Base-by-base conservation (phyloP, 1,140 invertebrate species). In the Chionoecetes opilio region DNA sequence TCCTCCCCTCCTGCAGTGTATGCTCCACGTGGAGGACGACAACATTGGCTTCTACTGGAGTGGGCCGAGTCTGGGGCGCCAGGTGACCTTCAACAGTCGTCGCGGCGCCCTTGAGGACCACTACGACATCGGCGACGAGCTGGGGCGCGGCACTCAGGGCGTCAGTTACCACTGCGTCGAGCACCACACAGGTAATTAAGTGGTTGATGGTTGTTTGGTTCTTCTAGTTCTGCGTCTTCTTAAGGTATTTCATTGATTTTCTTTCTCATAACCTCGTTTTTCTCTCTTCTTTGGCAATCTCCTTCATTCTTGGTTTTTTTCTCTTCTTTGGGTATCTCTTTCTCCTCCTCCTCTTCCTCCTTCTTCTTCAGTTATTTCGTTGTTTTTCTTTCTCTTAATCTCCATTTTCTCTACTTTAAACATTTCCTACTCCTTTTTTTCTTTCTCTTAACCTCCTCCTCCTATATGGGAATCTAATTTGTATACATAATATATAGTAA, bases 111-210 rank as follows among this genome's bases (percentile, higher is more conserved):
- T 99, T 96, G 98, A 98, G 31, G 99, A 99, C 96, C 98, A 98
- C 96, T 99, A 99, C 97, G 99, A 99, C 97, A 97, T 99, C 89
- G 98, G 99, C 2, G 99, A 99, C 97, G 99, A 99, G 97, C 97
- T 99, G 11, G 99, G 99, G 34, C 98, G 99, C 94, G 99, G 99
- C 29, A 99, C 99, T 0, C 98, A 99, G 96, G 98, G 98, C 11
- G 98, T 99, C 17, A 98, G 98, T 0, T 99, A 99, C 97, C 99
- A 99, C 97, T 98, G 98, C 9, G 98, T 99, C 0, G 98, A 99
- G 96, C 98, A 99, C 91, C 97, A 97, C 3, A 98, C 98, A 21
- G 98, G 98, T 97, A 96, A 96, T 11, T 53, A 17, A 32, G 11
- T 46, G 38, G 21, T 82, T 32, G 3, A 8, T 92, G 63, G 31